Conservation (phyloP, 2,113 vertebrate species). For the Prionailurus viverrinus region DNA sequence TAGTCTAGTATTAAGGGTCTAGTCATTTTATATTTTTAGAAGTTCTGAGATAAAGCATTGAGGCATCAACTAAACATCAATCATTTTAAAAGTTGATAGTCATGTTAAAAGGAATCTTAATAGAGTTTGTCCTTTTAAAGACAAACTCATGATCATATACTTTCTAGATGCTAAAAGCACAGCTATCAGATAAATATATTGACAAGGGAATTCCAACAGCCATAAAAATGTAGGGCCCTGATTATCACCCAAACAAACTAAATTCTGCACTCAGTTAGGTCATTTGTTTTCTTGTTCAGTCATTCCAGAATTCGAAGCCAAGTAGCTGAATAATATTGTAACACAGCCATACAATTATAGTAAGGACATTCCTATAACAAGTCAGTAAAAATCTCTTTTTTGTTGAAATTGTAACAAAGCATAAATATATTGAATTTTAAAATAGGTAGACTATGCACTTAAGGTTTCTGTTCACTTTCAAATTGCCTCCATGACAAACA, state of each 20-base stretch:
- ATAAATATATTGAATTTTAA: slow-evolving; percentile 1
- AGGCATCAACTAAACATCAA: slow-evolving; percentile 17
- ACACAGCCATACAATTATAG: neutral
- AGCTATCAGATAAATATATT: slow-evolving; percentile 1
- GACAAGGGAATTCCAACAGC: slow-evolving; percentile 37
- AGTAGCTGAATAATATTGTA: neutral
- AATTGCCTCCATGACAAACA: neutral
- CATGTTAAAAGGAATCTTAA: slow-evolving; percentile 21
- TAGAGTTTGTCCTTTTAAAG: neutral
- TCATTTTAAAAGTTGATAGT: slow-evolving; percentile 42
- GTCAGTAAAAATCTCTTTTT: slow-evolving; percentile 41
- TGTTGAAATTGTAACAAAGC: neutral
- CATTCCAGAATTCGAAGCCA: slow-evolving; percentile 35
- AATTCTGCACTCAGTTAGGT: slow-evolving; percentile 22
- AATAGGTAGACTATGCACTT: neutral
- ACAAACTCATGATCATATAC: neutral
- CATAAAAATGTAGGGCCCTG: neutral
- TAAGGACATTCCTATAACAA: slow-evolving; percentile 32
- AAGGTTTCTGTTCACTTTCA: neutral
- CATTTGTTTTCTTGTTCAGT: slow-evolving; percentile 54
- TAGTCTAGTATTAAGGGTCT: neutral
- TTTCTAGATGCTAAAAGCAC: neutral
- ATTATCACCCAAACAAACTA: neutral
- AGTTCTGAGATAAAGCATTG: slow-evolving; percentile 31
- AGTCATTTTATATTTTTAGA: slow-evolving; percentile 43